Evolutionary conservation across 2,888 invertebrate genomes (phyloP).

Genomic region (Pandemis corylana): DNA sequence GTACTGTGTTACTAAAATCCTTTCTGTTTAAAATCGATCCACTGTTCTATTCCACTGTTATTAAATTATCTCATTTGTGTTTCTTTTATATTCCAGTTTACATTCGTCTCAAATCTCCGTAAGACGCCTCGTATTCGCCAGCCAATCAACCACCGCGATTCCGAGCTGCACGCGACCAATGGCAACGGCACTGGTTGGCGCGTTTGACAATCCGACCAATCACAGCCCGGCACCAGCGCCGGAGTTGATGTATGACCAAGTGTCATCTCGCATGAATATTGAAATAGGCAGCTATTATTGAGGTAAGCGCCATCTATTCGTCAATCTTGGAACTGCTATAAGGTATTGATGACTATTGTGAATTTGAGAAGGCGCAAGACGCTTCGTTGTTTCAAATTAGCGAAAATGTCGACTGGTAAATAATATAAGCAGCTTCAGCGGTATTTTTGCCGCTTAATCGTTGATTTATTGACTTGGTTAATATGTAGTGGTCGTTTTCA

Average conservation of each 20-base stretch:
- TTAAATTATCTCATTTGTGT: neutral
- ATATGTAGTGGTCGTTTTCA: neutral
- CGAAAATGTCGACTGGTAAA: neutral
- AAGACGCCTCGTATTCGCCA: constrained; percentile 64
- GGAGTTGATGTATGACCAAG: constrained; percentile 53
- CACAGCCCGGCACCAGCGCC: constrained; percentile 46
- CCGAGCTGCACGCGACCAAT: constrained; percentile 75
- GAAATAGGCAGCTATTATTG: constrained; percentile 21
- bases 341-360: neutral
- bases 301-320: constrained; percentile 14
- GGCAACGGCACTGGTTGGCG: constrained; percentile 73
- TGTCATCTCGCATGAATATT: constrained; percentile 76
- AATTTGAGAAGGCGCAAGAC: neutral
- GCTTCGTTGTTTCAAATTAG: neutral
- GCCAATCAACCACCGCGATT: constrained; percentile 60
- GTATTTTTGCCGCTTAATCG: neutral
- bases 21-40: neutral
- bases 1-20: neutral
- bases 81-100: constrained; percentile 62
- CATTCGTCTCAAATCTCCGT: constrained; percentile 74
- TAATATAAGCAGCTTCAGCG: neutral
- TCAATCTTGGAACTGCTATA: neutral
- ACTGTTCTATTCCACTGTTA: neutral
- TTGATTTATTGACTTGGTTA: neutral
- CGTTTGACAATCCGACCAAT: constrained; percentile 71